Evolutionary conservation across 2,113 vertebrate species (phyloP).

Genomic region (Sceloporus undulatus): DNA sequence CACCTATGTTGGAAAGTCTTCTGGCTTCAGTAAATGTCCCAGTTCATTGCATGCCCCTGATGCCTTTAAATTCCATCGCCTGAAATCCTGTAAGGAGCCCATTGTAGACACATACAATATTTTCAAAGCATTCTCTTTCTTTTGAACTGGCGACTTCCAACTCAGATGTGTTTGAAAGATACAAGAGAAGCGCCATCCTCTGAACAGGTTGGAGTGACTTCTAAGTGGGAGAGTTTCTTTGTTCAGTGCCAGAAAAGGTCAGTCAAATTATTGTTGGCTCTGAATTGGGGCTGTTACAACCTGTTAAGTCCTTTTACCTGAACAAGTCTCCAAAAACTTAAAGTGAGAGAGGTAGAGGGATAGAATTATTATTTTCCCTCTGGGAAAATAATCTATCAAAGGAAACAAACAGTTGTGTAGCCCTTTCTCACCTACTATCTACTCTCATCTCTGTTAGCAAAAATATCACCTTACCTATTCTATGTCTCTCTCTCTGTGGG

Average conservation of each 20-base stretch:
- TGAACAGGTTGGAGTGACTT: slow-evolving; percentile 33
- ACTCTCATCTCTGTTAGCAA: slow-evolving; percentile 39
- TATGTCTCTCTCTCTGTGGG: slow-evolving; percentile 14
- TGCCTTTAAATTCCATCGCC: not conserved
- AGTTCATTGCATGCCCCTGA: slow-evolving; percentile 24
- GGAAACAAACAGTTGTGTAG: slow-evolving; percentile 49
- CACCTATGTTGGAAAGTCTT: slow-evolving; percentile 39
- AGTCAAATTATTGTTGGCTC: slow-evolving; percentile 52
- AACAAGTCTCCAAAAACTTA: not conserved
- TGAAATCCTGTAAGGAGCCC: not conserved
- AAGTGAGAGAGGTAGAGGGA: slow-evolving; percentile 39
- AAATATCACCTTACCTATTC: slow-evolving; percentile 18
- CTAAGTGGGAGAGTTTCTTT: slow-evolving; percentile 42
- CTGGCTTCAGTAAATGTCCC: slow-evolving; percentile 21
- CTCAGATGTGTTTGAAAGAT: not conserved
- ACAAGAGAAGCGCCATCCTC: slow-evolving; percentile 43
- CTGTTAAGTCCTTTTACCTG: slow-evolving; percentile 67
- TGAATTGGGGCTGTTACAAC: slow-evolving; percentile 53
- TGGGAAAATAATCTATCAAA: slow-evolving; percentile 21
- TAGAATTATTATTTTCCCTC: slow-evolving; percentile 35
- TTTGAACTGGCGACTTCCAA: slow-evolving; percentile 22
- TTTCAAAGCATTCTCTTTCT: slow-evolving; percentile 33
- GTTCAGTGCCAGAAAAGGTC: slow-evolving; percentile 58
- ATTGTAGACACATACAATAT: not conserved
- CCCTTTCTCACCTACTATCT: slow-evolving; percentile 28